These are phyloP conservation scores for Sylvilagus bachmani DNA, from an alignment of 2,113 vertebrate genomes.

Conservation along the genomic window DNA sequence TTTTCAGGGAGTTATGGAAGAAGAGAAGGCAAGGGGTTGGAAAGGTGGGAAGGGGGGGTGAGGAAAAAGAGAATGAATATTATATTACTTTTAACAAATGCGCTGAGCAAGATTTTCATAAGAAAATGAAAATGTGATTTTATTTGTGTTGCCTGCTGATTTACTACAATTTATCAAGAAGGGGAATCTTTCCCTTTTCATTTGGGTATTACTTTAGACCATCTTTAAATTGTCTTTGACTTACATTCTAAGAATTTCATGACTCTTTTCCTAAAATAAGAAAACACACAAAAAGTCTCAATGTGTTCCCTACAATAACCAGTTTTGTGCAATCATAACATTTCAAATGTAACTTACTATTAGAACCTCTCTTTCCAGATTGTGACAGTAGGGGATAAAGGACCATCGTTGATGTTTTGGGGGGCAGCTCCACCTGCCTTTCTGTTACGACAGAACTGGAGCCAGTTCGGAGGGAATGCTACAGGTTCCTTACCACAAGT, in stretches of 20 bases:
- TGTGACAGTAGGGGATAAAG: neutral
- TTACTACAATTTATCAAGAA: neutral
- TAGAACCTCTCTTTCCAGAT: neutral
- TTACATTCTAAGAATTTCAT: neutral
- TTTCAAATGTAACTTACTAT: neutral
- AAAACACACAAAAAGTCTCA: neutral
- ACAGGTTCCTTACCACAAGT: too few relatives aligned
- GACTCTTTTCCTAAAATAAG: neutral
- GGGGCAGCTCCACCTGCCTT: too few relatives aligned
- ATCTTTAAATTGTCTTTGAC: neutral
- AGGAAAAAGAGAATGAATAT: neutral
- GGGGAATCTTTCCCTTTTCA: neutral
- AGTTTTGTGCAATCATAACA: neutral
- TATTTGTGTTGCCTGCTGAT: neutral
- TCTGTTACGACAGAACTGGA: too few relatives aligned
- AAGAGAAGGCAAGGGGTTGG: neutral
- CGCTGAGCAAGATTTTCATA: neutral
- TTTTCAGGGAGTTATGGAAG: too few relatives aligned
- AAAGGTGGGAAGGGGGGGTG: neutral
- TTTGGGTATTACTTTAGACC: neutral
- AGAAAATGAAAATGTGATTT: neutral
- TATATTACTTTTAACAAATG: neutral
- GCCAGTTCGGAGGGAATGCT: too few relatives aligned
- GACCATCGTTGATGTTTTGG: neutral
- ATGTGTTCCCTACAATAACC: neutral